Conservation (phyloP, 2,113 vertebrate species). For the Dipodomys ordii region DNA sequence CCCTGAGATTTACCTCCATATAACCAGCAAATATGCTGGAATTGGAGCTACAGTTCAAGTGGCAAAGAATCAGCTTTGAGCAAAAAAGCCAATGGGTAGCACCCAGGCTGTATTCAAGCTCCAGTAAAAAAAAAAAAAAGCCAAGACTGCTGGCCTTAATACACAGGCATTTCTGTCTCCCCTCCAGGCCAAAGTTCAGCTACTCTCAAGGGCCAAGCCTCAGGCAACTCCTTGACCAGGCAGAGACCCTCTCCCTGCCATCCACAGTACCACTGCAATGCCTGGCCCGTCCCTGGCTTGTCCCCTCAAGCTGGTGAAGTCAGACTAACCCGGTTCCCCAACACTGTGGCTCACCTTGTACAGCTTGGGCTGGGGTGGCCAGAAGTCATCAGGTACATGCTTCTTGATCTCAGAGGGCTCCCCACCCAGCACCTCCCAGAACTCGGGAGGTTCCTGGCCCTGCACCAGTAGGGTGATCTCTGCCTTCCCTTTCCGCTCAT, state of each 20-base stretch:
- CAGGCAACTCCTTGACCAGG: neutral
- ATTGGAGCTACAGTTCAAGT: too few species aligned
- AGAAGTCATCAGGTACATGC: constrained; percentile 94
- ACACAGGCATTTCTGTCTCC: neutral
- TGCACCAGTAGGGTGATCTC: constrained; percentile 92
- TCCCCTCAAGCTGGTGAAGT: neutral
- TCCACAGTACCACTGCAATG: neutral
- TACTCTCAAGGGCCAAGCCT: neutral
- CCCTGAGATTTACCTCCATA: too few species aligned
- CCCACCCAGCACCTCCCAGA: constrained; percentile 95
- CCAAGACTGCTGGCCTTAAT: neutral
- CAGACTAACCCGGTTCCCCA: neutral
- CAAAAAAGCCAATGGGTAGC: too few species aligned
- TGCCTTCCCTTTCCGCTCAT: constrained; percentile 95
- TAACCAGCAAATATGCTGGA: too few species aligned
- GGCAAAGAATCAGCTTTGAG: too few species aligned
- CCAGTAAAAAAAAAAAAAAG: neutral
- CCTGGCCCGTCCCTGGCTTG: fast-evolving
- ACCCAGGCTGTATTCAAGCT: too few species aligned
- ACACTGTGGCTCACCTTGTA: constrained; percentile 91
- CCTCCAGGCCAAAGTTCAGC: neutral
- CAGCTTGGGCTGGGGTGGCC: constrained; percentile 94
- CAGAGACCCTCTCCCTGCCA: neutral
- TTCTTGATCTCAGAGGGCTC: constrained; percentile 94
- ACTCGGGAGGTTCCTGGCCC: constrained; percentile 92